Conservation (phyloP, 2,797 vertebrate species). For the Oreonectes daqikongensis region DNA sequence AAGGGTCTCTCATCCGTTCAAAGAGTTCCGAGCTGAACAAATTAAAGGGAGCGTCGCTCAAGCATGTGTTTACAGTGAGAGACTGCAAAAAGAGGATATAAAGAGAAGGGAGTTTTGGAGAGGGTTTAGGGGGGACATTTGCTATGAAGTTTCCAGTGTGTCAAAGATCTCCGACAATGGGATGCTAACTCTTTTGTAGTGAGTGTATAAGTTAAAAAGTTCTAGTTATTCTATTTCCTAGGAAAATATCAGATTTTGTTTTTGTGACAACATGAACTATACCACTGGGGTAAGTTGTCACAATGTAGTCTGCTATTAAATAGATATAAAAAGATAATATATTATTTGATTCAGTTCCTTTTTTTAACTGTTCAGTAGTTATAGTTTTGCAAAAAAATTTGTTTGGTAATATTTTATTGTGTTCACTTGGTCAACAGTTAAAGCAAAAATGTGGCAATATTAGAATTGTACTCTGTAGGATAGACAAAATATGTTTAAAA, state of each 20-base stretch:
- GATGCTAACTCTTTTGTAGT: background rate
- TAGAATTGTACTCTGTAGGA: background rate
- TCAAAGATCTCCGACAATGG: background rate
- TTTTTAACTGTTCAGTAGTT: too few species aligned
- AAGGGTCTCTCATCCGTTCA: slow-evolving; percentile 61
- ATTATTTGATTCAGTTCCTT: too few species aligned
- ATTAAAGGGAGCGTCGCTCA: slow-evolving; percentile 58
- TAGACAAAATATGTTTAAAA: background rate
- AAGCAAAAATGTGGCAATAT: too few species aligned
- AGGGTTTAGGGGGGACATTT: background rate
- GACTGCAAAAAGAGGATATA: slow-evolving; percentile 9
- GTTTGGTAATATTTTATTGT: too few species aligned
- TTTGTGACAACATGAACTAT: background rate
- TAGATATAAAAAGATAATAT: too few species aligned
- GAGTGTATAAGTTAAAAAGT: background rate
- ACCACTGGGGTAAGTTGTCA: background rate
- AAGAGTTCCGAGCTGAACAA: slow-evolving; percentile 62
- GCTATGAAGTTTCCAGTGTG: slow-evolving; percentile 14
- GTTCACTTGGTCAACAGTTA: too few species aligned
- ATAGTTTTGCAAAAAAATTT: too few species aligned
- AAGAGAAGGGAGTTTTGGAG: slow-evolving; percentile 7
- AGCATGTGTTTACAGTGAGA: slow-evolving; percentile 43
- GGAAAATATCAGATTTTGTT: background rate
- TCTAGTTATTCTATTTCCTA: too few species aligned
- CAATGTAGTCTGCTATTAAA: background rate